Evolutionary conservation across 1,140 invertebrate species (phyloP), one percentile per base, ranked within the genome.

Genomic region (Anagrus nilaparvatae): DNA sequence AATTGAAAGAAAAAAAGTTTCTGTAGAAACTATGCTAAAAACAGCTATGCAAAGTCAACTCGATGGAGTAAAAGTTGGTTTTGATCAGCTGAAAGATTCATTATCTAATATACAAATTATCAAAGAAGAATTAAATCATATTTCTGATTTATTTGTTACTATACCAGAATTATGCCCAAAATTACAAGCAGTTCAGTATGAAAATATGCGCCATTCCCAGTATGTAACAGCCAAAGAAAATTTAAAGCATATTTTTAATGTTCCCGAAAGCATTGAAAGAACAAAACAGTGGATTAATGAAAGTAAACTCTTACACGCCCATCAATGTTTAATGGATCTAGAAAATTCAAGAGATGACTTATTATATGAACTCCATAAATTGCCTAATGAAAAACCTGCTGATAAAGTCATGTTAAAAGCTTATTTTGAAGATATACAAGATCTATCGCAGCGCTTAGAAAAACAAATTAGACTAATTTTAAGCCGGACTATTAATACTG

Each of bases 41-140:
- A 96, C 92, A n/a, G 91, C 92, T 5, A 91, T 99, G 71, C 94
- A 99, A 68, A 92, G 90, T 55, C 94, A 99, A 67, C 64, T 99
- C 27, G 95, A 99, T 70, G 94, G 93, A 1, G 94, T 98, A 0
- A 76, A 85, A 53, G 84, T 89, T 9, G 95, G 94, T 0, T 75
- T 99, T n/a, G 82, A 85, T 56, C 87, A 97, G 59, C 67, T 99
- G 12, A 77, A 89, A 52, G 75, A 76, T 20, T 86, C 88, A 29
- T 67, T 91, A 17, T 75, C 84, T 54, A 89, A 93, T 70, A 84
- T 97, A 5, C 63, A 73, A 39, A 69, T 76, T 25, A 78, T 87
- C 23, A 83, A 87, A 55, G 67, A 86, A 64, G 84, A 67, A 23
- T 30, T 67, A 3, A 50, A 59, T 14, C 35, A 53, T 0, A 61